Conservation (phyloP, 92 coral and sea anemone species). For the Epizoanthus scotinus region DNA sequence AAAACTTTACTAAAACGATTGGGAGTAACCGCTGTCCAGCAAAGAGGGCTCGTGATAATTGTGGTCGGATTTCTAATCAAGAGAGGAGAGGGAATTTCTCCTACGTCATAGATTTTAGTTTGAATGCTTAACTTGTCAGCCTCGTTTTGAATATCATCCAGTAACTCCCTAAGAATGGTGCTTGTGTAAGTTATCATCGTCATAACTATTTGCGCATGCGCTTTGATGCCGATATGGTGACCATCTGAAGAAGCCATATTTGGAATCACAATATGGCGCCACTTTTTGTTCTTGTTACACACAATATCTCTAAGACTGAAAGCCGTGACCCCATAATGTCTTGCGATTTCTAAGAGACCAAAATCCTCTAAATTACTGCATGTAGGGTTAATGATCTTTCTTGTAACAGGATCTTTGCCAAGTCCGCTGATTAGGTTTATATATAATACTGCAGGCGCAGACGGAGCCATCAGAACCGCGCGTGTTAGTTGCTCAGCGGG, state of each 20-base stretch:
- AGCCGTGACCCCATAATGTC: slow-evolving; percentile 56
- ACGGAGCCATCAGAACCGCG: slow-evolving; percentile 54
- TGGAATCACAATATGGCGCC: slow-evolving; percentile 30
- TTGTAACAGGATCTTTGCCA: slow-evolving; percentile 51
- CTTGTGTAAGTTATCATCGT: slow-evolving; percentile 55
- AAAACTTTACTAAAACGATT: slow-evolving; percentile 27
- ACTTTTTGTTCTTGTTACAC: slow-evolving; percentile 38
- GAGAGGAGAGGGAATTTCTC: slow-evolving; percentile 25
- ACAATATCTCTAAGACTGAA: slow-evolving; percentile 63
- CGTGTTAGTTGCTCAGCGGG: slow-evolving; percentile 84
- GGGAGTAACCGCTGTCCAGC: slow-evolving; percentile 79
- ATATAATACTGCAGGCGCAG: slow-evolving; percentile 69
- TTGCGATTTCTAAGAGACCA: slow-evolving; percentile 58
- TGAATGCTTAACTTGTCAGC: background rate
- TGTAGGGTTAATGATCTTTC: slow-evolving; percentile 39
- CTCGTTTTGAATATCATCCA: slow-evolving; percentile 22
- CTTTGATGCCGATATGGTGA: slow-evolving; percentile 63
- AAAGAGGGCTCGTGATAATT: slow-evolving; percentile 43
- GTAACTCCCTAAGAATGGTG: background rate
- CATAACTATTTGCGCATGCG: slow-evolving; percentile 66
- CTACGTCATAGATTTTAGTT: background rate
- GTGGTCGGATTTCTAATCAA: slow-evolving; percentile 18
- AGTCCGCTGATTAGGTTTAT: slow-evolving; percentile 69
- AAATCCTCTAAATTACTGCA: slow-evolving; percentile 67
- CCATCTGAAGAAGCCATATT: slow-evolving; percentile 56